Evolutionary conservation across 2,888 invertebrate species (phyloP), one percentile per base, ranked within the genome.

Genomic region (Mesorhabditis spiculigera): DNA sequence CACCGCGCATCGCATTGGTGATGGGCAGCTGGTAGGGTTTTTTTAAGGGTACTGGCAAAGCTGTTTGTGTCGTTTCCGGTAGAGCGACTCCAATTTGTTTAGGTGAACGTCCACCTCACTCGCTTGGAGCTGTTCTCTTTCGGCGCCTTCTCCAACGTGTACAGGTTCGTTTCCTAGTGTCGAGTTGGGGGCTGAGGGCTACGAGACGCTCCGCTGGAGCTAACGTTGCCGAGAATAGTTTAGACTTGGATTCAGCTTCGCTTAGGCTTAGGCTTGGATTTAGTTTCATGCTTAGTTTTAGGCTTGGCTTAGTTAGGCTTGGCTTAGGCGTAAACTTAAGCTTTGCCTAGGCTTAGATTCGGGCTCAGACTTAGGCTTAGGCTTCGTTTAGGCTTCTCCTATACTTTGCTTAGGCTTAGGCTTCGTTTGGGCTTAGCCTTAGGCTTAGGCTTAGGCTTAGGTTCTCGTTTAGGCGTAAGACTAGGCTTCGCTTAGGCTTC

Each of bases 71-170:
- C n/a, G 8, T n/a, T 50, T 50, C 10, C n/a, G 10, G 58, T 50
- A 13, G n/a, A 10, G n/a, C 8, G 8, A 10, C 10, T 50, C n/a
- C n/a, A 50, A 50, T 50, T 50, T 13, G 58, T 50, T 50, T 50
- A 78, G 74, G 75, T 75, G 8, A 45, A 65, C n/a, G 63, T 80
- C 6, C 68, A 73, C 10, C 69, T 80, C 43, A 63, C 70, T 6
- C 70, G 76, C 41, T 72, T 80, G 71, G 68, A 68, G 16, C 73
- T 80, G 4, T 78, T 76, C 74, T 75, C 75, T 8, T 72, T 68
- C 45, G 80, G 80, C 41, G 78, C 79, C 58, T 80, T 79, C 67
- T 73, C 73, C 64, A 80, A 80, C 63, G 80, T 80, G n/a, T 80
- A 80, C 68, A 68, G 70, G 42, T 72, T 42, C 16, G 44, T 58